phyloP scores from a whole-genome alignment of 2,888 invertebrate species.

The Villa cingulata region DNA sequence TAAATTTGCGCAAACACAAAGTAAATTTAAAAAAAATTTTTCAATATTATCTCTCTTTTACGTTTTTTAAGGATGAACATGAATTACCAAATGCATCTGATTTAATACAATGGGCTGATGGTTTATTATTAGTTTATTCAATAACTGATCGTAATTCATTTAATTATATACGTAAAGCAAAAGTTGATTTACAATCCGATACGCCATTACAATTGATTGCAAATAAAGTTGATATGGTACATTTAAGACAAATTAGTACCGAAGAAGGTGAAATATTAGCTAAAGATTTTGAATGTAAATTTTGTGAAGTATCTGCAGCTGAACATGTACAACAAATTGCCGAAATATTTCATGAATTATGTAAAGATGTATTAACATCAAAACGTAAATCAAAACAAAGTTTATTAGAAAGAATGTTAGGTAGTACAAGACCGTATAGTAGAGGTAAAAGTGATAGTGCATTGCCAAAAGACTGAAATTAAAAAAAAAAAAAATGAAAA shows the following conservation, averaged over 20 bases:
- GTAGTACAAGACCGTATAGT: slow-evolving; percentile 61
- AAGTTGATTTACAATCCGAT: slow-evolving; percentile 53
- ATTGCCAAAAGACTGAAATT: slow-evolving; percentile 60
- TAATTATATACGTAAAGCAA: slow-evolving; percentile 64
- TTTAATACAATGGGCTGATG: slow-evolving; percentile 80
- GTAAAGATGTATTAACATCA: slow-evolving; percentile 64
- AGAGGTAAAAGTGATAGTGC: slow-evolving; percentile 82
- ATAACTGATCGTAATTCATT: slow-evolving; percentile 78
- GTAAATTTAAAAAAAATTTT: too few species aligned
- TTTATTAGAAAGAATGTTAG: slow-evolving; percentile 68
- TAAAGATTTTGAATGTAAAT: slow-evolving; percentile 77
- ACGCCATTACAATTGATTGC: slow-evolving; percentile 75
- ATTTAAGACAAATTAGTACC: slow-evolving; percentile 70
- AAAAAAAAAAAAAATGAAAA: too few species aligned
- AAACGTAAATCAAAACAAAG: slow-evolving; percentile 76
- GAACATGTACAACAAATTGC: slow-evolving; percentile 76
- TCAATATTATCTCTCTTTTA: background rate
- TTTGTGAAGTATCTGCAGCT: slow-evolving; percentile 77
- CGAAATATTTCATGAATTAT: slow-evolving; percentile 72
- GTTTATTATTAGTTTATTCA: slow-evolving; percentile 75
- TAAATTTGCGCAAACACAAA: too few species aligned
- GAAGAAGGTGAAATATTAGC: slow-evolving; percentile 83
- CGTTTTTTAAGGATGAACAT: slow-evolving; percentile 44
- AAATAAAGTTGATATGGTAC: slow-evolving; percentile 84
- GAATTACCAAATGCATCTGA: slow-evolving; percentile 57